phyloP scores from a whole-genome alignment of 2,797 vertebrate genomes.

The Tragelaphus oryx region DNA sequence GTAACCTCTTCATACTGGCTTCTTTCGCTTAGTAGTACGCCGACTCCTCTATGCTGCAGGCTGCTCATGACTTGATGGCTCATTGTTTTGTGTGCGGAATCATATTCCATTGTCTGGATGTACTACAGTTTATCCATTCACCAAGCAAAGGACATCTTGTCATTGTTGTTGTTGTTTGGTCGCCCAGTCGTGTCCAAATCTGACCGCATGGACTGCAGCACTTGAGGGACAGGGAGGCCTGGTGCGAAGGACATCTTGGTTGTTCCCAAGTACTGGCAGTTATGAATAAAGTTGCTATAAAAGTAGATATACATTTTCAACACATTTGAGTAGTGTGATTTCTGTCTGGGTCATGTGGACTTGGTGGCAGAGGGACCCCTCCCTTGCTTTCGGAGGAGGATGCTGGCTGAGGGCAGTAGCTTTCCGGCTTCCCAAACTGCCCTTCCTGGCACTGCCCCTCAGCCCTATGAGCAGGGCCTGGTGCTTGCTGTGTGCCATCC shows the following conservation, averaged over 20 bases:
- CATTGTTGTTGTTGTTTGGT: not conserved
- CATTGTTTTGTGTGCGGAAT: not conserved
- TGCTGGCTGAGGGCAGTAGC: fast-evolving
- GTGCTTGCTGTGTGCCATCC: not conserved
- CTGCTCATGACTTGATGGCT: not conserved
- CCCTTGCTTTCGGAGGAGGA: not conserved
- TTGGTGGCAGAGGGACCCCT: not conserved
- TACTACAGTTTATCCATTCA: not conserved
- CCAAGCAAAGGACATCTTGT: not conserved
- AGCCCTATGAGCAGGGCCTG: not conserved
- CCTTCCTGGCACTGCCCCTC: not conserved
- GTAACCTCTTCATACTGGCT: not conserved
- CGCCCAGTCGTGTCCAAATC: not conserved
- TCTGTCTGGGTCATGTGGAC: not conserved
- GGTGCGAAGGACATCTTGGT: not conserved
- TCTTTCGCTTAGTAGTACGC: not conserved
- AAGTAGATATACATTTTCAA: not conserved
- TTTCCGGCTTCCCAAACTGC: not conserved
- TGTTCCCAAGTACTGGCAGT: not conserved
- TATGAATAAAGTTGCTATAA: not conserved
- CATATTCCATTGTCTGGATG: not conserved
- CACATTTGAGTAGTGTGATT: too few species aligned
- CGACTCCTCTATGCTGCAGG: not conserved
- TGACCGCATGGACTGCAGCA: not conserved
- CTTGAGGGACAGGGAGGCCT: not conserved